A percentile compares a stretch with the other conserved stretches of the same genome.
phyloP scores from a whole-genome alignment of 2,888 invertebrate species.

The Cerastis leucographa region DNA sequence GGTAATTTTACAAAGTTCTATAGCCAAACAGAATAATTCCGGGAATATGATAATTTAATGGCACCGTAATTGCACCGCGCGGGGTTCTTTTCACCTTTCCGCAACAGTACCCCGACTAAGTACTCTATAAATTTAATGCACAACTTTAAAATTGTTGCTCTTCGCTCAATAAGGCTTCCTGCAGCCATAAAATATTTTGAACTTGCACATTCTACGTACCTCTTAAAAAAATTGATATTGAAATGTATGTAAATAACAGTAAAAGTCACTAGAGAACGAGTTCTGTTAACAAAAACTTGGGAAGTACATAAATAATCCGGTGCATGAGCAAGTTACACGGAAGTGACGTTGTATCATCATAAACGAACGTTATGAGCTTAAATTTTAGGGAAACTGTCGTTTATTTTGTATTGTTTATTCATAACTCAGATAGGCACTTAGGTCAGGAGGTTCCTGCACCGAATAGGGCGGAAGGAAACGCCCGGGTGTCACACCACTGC shows the following conservation, averaged over 20 bases:
- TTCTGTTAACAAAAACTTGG: constrained; percentile 7
- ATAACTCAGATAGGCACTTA: background rate
- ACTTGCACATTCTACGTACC: constrained; percentile 30
- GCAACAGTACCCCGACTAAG: constrained; percentile 40
- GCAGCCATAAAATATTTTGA: constrained; percentile 26
- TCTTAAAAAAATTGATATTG: constrained; percentile 36
- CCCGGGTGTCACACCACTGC: too few species aligned
- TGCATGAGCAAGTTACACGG: constrained; percentile 28
- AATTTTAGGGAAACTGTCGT: background rate
- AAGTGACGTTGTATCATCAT: constrained; percentile 21
- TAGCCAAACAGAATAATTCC: constrained; percentile 7
- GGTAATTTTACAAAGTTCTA: constrained; percentile 19
- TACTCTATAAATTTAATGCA: constrained; percentile 58
- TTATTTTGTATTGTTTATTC: background rate
- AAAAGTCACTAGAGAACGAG: constrained; percentile 12
- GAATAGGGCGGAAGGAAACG: too few species aligned
- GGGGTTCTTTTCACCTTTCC: constrained; percentile 59
- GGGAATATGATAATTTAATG: constrained; percentile 40
- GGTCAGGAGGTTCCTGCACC: too few species aligned
- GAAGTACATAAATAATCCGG: constrained; percentile 39
- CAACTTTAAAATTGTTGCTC: constrained; percentile 55
- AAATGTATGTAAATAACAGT: constrained; percentile 38
- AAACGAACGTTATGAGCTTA: background rate
- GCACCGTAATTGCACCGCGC: constrained; percentile 41
- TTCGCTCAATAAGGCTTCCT: constrained; percentile 51